Base-by-base conservation (phyloP, 2,797 vertebrate genomes). In the Chaenodraco wilsoni region DNA sequence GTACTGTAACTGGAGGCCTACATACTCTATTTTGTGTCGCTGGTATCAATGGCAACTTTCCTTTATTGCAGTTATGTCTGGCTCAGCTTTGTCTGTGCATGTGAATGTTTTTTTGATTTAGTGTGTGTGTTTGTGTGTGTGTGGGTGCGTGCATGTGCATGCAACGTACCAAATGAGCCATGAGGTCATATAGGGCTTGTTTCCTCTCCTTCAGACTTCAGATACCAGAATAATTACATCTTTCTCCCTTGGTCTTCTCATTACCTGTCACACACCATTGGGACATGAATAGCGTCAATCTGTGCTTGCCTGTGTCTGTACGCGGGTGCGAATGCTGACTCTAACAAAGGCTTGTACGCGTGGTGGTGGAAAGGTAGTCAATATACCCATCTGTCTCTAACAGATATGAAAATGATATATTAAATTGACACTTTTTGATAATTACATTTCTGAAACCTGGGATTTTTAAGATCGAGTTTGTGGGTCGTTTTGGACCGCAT, bases 211-310 rank as follows among this genome's bases (percentile, higher is more conserved):
- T 60, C n/a, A 76, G 60, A 67, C 69, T 81, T 61, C 69, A 81
- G 74, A 84, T 70, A 79, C 56, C 66, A 46, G 56, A 68, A 69
- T 73, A 84, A 88, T 82, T 72, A 74, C 70, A 43, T 61, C 44
- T 81, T 69, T 74, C 74, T 72, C 62, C 51, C 40, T 45, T 70
- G 69, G 65, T 73, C 61, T 74, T 64, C 65, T 84, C 69, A 69
- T 86, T 88, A 81, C 63, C 67, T 84, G 74, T 75, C 82, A 43
- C 59, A 80, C 56, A 84, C 62, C 69, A 78, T 55, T 77, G 23
- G 64, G 50, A 74, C 67, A 46, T 52, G 64, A 74, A 65, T 76
- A 77, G 78, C 59, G 78, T 82, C 70, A 72, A 6, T 63, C 33
- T 74, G 54, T 64, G 41, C 56, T 55, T 68, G 45, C 56, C n/a